Base-by-base conservation (phyloP, 53 echinoderm and acorn worm species). In the Holothuria leucospilota region DNA sequence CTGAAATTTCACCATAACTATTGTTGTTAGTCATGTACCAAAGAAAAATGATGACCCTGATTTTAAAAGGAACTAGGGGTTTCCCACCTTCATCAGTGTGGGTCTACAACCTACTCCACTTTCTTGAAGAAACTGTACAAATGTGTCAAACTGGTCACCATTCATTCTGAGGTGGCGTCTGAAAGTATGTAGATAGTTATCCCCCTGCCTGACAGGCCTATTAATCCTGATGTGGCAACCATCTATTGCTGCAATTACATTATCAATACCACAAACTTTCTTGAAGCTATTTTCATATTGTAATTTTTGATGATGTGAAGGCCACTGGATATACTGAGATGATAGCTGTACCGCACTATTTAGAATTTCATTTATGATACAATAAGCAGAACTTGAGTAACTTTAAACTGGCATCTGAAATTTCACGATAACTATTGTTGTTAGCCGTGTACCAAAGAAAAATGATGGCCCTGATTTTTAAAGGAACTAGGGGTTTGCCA, bases 151-250 rank as follows among this genome's bases (percentile, higher is more conserved):
- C n/a, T n/a, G n/a, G n/a, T n/a, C n/a, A n/a, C n/a, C n/a, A n/a
- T n/a, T n/a, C n/a, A n/a, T n/a, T n/a, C n/a, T n/a, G n/a, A n/a
- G n/a, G n/a, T n/a, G n/a, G n/a, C n/a, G n/a, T n/a, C n/a, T n/a
- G n/a, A n/a, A n/a, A n/a, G n/a, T n/a, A n/a, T n/a, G n/a, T n/a
- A 70, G 27, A 70, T 70, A 70, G 34, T 70, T 34, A 25, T 70
- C 71, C 4, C 38, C 41, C 6, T 70, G 71, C 12, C 71, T 26
- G 64, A 12, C 5, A 27, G 64, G 64, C 8, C 64, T 63, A 7
- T 9, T 46, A 46, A 46, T 46, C 46, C 63, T 63, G 20, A 6
- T 63, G 26, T 63, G 6, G 6, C 6, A 63, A 3, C 63, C 63
- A 63, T 63, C 64, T 23, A 6, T 63, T 15, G 64, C 64, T 18